phyloP scores from a whole-genome alignment of 2,888 invertebrate genomes.

The Eupithecia pulchellata region DNA sequence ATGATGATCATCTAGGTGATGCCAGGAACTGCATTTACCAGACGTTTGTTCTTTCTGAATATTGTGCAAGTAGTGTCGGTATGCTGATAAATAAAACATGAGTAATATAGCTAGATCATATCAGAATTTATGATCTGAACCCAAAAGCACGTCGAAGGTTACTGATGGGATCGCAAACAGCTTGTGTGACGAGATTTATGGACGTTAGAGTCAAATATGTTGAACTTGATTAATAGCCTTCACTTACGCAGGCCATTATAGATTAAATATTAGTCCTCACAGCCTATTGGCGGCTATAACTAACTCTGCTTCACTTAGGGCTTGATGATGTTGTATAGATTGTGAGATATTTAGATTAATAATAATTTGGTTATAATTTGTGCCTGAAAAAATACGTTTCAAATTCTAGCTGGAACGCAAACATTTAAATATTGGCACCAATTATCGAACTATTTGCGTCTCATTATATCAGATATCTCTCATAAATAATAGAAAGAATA shows the following conservation, averaged over 20 bases:
- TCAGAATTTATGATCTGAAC: constrained; percentile 12
- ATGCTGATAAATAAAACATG: constrained; percentile 4
- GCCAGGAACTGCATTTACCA: not conserved
- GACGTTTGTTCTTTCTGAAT: not conserved
- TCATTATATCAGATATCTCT: too few relatives aligned
- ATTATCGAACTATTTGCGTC: too few relatives aligned
- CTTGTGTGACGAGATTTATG: constrained; percentile 8
- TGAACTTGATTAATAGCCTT: constrained; percentile 6
- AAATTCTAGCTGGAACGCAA: too few relatives aligned
- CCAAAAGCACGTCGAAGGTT: not conserved
- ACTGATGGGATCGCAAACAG: constrained; percentile 1
- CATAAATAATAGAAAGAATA: too few relatives aligned
- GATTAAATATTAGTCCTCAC: not conserved
- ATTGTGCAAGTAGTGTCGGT: not conserved
- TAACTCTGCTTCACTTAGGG: too few relatives aligned
- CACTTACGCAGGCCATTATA: not conserved
- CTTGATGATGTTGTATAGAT: too few relatives aligned
- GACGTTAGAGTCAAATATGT: not conserved
- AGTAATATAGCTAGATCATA: not conserved
- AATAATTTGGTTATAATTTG: too few relatives aligned
- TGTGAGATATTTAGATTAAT: too few relatives aligned
- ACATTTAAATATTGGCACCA: too few relatives aligned
- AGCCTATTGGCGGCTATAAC: not conserved
- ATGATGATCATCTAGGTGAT: too few relatives aligned
- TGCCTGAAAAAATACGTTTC: too few relatives aligned